Evolutionary conservation across 2,888 invertebrate species (phyloP), one percentile per base, ranked within the genome.

Genomic region (Chloroclystis v-ata): DNA sequence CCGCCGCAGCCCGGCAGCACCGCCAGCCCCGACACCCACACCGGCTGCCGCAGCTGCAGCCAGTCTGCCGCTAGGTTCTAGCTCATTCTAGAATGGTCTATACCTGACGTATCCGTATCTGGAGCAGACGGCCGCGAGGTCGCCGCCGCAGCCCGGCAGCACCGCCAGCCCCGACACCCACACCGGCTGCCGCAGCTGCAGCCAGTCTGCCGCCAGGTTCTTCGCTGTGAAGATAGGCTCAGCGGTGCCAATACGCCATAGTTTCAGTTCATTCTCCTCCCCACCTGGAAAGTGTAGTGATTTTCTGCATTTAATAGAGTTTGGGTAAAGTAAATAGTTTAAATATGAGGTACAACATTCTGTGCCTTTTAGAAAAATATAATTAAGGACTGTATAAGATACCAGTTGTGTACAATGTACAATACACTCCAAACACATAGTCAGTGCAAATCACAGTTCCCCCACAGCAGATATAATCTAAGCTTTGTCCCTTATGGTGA

Each of bases 101-200:
- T n/a, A n/a, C 88, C 94, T 90, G 58, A 97, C 93, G 77, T 96
- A 93, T 13, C 97, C 97, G 73, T 95, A 91, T 59, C 94, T 92
- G 0, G 97, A 95, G 58, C 93, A 93, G 2, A 93, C 93, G 1
- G 92, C 93, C 16, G 92, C 78, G 50, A 94, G 75, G 1, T 89
- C 81, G 1, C 84, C 89, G 1, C 80, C 79, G 51, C 89, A 88
- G 2, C 90, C 87, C 2, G 91, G 90, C 38, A 96, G 70, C 76
- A 96, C 97, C n/a, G 91, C 89, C 0, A 96, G 89, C 65, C 95
- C 97, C 0, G 93, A 91, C 30, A 97, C 92, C 92, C 96, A 96
- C 7, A 97, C 90, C 0, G 96, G 96, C 20, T 95, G 92, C 46
- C 95, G 90, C 25, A 98, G 81, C 67, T 96, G 92, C 16, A 98